These are phyloP conservation scores for Diabrotica undecimpunctata DNA, from an alignment of 1,140 invertebrate species.

Conservation along the genomic window DNA sequence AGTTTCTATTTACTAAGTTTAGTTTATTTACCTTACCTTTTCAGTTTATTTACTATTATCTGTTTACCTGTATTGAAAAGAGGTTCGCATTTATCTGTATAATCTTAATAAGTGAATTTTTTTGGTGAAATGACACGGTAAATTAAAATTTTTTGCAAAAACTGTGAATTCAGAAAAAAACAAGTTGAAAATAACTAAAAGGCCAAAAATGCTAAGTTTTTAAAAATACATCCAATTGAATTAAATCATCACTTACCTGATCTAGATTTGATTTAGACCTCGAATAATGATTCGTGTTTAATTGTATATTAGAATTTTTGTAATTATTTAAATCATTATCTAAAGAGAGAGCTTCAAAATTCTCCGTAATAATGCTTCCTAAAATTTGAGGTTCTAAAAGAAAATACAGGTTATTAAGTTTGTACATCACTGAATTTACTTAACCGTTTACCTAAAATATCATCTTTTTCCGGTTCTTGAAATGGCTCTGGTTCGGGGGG, in stretches of 20 bases:
- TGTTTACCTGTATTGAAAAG: too few species aligned
- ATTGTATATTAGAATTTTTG: conserved; percentile 28
- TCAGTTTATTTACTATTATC: too few species aligned
- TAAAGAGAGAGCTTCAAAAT: conserved; percentile 42
- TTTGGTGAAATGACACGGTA: too few species aligned
- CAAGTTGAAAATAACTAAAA: too few species aligned
- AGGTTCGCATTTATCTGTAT: too few species aligned
- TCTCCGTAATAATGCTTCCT: conserved; percentile 32
- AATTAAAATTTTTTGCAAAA: too few species aligned
- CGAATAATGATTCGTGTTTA: conserved; percentile 39
- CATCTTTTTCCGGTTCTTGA: conserved; percentile 35
- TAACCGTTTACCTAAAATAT: neutral
- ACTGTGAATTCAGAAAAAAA: too few species aligned
- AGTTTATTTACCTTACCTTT: too few species aligned
- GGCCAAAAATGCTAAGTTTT: too few species aligned
- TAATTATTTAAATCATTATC: conserved; percentile 41
- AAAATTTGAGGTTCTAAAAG: conserved; percentile 43
- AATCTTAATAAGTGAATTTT: too few species aligned
- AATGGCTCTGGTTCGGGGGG: conserved; percentile 37
- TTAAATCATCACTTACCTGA: conserved; percentile 26
- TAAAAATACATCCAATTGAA: too few species aligned
- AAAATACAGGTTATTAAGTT: neutral
- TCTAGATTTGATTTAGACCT: conserved; percentile 47
- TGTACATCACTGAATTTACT: neutral
- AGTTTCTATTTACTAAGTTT: too few species aligned